Conservation (phyloP, 2,888 invertebrate species). For the Mimas tiliae region DNA sequence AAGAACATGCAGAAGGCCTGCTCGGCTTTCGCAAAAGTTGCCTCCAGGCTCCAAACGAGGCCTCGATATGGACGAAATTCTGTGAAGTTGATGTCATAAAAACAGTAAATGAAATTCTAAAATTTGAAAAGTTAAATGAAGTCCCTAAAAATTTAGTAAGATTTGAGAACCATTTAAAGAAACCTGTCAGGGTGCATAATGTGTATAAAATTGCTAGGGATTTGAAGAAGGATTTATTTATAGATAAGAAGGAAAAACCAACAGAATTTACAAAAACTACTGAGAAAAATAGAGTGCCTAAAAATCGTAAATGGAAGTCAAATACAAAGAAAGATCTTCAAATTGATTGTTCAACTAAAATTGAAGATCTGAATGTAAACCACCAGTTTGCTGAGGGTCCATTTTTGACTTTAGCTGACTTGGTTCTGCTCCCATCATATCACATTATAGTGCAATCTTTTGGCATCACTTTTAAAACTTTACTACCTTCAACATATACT, state of each 20-base stretch:
- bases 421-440: slow-evolving; percentile 90
- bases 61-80: slow-evolving; percentile 95
- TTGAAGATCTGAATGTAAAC: slow-evolving; percentile 80
- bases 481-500: slow-evolving; percentile 85
- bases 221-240: slow-evolving; percentile 65
- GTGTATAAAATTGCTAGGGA: slow-evolving; percentile 90
- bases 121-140: slow-evolving; percentile 43
- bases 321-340: slow-evolving; percentile 64
- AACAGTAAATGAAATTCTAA: slow-evolving; percentile 80
- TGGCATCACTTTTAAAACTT: slow-evolving; percentile 55
- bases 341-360: slow-evolving; percentile 74
- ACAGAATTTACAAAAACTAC: slow-evolving; percentile 33
- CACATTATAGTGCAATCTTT: slow-evolving; percentile 84
- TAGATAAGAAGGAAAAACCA: slow-evolving; percentile 36
- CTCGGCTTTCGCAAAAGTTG: slow-evolving; percentile 93
- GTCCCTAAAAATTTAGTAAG: slow-evolving; percentile 89
- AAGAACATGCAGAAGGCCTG: slow-evolving; percentile 79
- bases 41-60: slow-evolving; percentile 92
- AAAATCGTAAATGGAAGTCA: slow-evolving; percentile 80
- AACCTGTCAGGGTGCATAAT: slow-evolving; percentile 94
- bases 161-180: slow-evolving; percentile 93
- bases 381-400: slow-evolving; percentile 94
- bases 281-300: slow-evolving; percentile 53
- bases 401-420: slow-evolving; percentile 92
- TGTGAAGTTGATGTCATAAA: slow-evolving; percentile 93